Percentiles rank a stretch among this genome's conserved stretches.
phyloP scores from a whole-genome alignment of 2,113 vertebrate genomes.

The Indicator indicator region DNA sequence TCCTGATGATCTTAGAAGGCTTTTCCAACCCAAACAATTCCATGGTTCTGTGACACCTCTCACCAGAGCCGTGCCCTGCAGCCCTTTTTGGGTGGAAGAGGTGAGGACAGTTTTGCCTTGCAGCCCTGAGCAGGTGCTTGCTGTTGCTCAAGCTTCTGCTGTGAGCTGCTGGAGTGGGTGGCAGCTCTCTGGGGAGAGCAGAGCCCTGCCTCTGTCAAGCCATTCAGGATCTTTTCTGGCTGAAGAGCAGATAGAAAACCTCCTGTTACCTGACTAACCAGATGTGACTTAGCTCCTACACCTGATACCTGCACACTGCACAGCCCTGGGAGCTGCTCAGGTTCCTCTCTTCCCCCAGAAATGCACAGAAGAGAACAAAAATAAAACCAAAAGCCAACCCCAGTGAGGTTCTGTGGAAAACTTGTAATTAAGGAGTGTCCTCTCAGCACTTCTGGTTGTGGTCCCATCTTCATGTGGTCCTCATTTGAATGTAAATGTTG shows the following conservation, averaged over 20 bases:
- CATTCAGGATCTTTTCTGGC: background rate
- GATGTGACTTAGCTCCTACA: background rate
- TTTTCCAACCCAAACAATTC: too few species aligned
- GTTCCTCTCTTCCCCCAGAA: background rate
- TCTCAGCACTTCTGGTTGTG: constrained; percentile 27
- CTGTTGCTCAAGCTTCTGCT: background rate
- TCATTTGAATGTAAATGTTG: constrained; percentile 53
- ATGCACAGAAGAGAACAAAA: background rate
- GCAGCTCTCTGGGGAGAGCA: background rate
- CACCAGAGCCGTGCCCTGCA: accelerated
- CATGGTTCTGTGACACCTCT: background rate
- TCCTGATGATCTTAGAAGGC: too few species aligned
- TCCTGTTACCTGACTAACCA: accelerated
- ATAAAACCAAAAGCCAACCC: background rate
- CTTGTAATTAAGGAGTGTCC: constrained; percentile 12
- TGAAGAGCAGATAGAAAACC: background rate
- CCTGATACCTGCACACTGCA: accelerated
- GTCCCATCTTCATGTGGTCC: constrained; percentile 40
- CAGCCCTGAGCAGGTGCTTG: background rate
- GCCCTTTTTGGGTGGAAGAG: background rate
- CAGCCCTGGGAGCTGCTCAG: background rate
- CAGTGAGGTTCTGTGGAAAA: background rate
- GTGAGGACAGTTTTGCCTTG: background rate
- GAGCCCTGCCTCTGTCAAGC: background rate
- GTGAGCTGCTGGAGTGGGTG: background rate